Conservation (phyloP, 2,113 vertebrate species). For the Lasiurus borealis region DNA sequence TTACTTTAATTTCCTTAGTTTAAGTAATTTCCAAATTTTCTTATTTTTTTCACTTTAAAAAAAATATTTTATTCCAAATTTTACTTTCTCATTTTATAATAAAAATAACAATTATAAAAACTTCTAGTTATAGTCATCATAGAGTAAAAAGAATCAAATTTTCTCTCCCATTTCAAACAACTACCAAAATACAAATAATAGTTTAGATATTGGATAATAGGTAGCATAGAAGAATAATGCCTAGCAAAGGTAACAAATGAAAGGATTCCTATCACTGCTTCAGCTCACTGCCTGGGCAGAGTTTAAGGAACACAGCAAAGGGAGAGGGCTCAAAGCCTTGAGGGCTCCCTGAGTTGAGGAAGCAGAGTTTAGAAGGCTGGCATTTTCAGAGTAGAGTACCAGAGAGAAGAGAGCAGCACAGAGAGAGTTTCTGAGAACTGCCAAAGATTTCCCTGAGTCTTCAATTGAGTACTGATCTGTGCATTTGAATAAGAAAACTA, state of each 20-base stretch:
- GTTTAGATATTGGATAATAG: not conserved
- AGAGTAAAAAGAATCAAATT: not conserved
- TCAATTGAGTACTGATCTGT: not conserved
- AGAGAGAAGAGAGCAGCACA: not conserved
- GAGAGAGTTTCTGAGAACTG: not conserved
- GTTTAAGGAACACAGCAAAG: not conserved
- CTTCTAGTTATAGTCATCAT: not conserved
- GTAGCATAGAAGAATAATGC: not conserved
- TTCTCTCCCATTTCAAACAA: not conserved
- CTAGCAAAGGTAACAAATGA: not conserved
- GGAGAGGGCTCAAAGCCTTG: not conserved
- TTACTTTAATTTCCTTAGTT: not conserved
- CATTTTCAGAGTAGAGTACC: not conserved
- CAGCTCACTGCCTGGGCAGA: not conserved
- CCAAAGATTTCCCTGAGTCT: not conserved
- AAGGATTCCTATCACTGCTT: not conserved
- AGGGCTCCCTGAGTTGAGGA: not conserved
- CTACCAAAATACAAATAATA: not conserved
- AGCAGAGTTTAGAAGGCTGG: not conserved
- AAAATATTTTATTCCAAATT: too few relatives aligned
- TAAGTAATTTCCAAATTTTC: conserved; percentile 19
- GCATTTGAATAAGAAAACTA: not conserved
- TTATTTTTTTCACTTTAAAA: too few relatives aligned
- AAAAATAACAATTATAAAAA: conserved; percentile 18
- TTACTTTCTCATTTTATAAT: conserved; percentile 19